Conservation (phyloP, 2,113 vertebrate species). For the human (Homo sapiens) region DNA sequence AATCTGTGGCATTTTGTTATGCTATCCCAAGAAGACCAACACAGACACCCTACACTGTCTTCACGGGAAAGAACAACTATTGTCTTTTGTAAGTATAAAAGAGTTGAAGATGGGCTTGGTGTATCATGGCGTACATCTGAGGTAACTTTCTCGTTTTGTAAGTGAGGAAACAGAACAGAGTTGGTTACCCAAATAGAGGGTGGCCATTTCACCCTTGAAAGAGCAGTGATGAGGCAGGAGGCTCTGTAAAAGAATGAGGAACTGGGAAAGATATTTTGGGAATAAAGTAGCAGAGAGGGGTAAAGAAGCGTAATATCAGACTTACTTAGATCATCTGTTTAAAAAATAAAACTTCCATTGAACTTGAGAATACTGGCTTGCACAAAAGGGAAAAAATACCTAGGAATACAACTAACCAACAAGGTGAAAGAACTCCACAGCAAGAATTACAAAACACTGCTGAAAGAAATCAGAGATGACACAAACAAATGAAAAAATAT, state of each 20-base stretch:
- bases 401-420: too few species aligned
- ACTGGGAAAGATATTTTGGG: background rate
- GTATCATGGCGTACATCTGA: background rate
- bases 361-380: background rate
- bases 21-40: background rate
- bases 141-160: background rate
- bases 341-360: background rate
- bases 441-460: too few species aligned
- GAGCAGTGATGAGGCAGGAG: background rate
- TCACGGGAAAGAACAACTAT: background rate
- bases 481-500: too few species aligned
- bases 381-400: too few species aligned
- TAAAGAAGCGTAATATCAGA: background rate
- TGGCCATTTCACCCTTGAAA: background rate
- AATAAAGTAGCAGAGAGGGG: background rate
- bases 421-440: too few species aligned
- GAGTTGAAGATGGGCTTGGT: background rate
- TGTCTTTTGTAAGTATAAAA: background rate
- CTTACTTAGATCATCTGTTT: background rate
- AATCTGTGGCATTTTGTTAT: background rate
- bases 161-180: background rate
- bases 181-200: background rate
- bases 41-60: background rate
- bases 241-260: background rate
- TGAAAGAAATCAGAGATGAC: too few species aligned